These are phyloP conservation scores for Pocillopora verrucosa DNA, from an alignment of 64 coral and sea anemone genomes.

Conservation along the genomic window DNA sequence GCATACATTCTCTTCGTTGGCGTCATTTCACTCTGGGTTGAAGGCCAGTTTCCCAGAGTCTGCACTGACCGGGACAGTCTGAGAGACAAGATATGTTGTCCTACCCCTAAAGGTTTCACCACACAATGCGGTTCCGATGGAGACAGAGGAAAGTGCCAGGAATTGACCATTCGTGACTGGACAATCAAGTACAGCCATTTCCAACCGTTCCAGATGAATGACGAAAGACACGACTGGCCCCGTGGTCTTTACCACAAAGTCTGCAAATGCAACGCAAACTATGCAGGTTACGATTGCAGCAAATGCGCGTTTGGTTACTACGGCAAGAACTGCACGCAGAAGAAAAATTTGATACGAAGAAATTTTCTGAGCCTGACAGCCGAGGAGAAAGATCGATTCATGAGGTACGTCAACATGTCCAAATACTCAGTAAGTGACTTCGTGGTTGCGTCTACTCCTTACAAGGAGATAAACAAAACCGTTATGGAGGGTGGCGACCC, in stretches of 20 bases:
- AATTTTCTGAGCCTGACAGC: slow-evolving; percentile 53
- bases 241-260: slow-evolving; percentile 48
- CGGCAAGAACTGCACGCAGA: slow-evolving; percentile 45
- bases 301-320: slow-evolving; percentile 84
- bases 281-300: slow-evolving; percentile 73
- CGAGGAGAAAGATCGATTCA: slow-evolving; percentile 61
- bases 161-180: slow-evolving; percentile 54
- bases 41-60: slow-evolving; percentile 70
- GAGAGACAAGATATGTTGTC: slow-evolving; percentile 64
- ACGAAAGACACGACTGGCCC: slow-evolving; percentile 74
- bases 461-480: slow-evolving; percentile 39
- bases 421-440: slow-evolving; percentile 81
- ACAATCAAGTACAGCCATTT: slow-evolving; percentile 46
- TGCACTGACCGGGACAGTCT: slow-evolving; percentile 43
- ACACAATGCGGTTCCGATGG: slow-evolving; percentile 51
- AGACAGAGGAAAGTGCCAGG: slow-evolving; percentile 63
- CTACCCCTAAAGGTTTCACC: slow-evolving; percentile 48
- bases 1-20: not conserved
- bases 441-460: slow-evolving; percentile 41
- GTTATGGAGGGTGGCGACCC: slow-evolving; percentile 31
- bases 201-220: slow-evolving; percentile 28
- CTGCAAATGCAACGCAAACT: slow-evolving; percentile 65
- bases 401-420: slow-evolving; percentile 59
- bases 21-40: not conserved
- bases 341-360: slow-evolving; percentile 40